Percentiles rank a stretch among this genome's conserved stretches.
Conservation (phyloP, 2,113 vertebrate genomes). For the Trematocara nigrifrons region DNA sequence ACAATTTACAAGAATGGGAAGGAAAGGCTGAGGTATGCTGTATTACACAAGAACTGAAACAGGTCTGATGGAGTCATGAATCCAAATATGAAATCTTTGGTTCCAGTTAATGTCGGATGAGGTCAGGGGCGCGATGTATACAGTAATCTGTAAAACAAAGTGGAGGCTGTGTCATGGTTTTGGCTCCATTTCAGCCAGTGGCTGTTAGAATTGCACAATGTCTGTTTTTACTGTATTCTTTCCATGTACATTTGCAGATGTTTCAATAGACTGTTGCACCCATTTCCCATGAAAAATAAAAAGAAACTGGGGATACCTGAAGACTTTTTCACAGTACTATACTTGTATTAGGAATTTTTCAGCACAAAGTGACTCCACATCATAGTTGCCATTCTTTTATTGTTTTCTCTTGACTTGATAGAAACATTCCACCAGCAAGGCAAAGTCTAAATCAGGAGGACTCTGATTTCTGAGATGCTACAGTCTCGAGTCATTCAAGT, state of each 20-base stretch:
- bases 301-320: neutral
- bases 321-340: neutral
- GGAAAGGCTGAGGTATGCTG: neutral
- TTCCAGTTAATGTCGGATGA: neutral
- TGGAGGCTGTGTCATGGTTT: neutral
- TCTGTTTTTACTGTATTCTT: neutral
- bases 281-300: neutral
- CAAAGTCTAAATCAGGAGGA: neutral
- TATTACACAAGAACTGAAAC: neutral
- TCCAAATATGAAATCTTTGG: neutral
- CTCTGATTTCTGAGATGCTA: slow-evolving; percentile 36
- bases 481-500: slow-evolving; percentile 52
- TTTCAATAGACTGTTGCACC: neutral
- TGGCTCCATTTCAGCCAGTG: neutral
- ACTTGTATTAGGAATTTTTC: neutral
- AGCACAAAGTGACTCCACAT: neutral
- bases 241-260: neutral
- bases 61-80: neutral
- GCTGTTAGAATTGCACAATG: neutral
- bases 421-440: slow-evolving; percentile 38
- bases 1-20: neutral
- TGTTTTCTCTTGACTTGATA: slow-evolving; percentile 45
- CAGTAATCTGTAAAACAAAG: neutral
- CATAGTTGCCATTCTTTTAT: slow-evolving; percentile 42
- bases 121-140: neutral